Evolutionary conservation across 2,797 vertebrate genomes (phyloP).

Genomic region (Salmo trutta): DNA sequence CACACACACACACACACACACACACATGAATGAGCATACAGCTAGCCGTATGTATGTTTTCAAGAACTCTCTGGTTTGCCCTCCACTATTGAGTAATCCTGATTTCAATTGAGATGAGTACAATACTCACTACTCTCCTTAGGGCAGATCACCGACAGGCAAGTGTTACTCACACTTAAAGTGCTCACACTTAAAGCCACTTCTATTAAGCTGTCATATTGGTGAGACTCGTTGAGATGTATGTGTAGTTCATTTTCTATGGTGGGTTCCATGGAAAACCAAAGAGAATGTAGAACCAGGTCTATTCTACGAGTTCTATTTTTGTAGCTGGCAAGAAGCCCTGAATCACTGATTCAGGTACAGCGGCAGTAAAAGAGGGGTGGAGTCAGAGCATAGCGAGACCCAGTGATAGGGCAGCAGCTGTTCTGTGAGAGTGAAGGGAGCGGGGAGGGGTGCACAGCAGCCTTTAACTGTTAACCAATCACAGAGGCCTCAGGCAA

Average conservation of each 20-base stretch:
- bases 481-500: constrained; percentile 33
- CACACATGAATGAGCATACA: background rate
- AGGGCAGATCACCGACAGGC: background rate
- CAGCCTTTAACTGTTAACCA: constrained; percentile 34
- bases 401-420: constrained; percentile 38
- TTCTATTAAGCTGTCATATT: too few relatives aligned
- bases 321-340: background rate
- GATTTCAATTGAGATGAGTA: background rate
- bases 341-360: background rate
- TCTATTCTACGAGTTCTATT: background rate
- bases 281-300: background rate
- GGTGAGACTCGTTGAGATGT: too few relatives aligned
- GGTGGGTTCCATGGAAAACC: too few relatives aligned
- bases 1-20: background rate
- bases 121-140: background rate
- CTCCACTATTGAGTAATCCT: background rate
- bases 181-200: background rate
- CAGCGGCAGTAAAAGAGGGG: background rate
- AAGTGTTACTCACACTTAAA: background rate
- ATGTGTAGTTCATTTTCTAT: too few relatives aligned
- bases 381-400: constrained; percentile 3
- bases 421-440: constrained; percentile 23
- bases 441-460: constrained; percentile 5
- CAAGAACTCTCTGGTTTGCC: too few relatives aligned
- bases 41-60: background rate